Evolutionary conservation across 2,797 vertebrate species (phyloP), one percentile per base, ranked within the genome.

Genomic region (Fundulus diaphanus): DNA sequence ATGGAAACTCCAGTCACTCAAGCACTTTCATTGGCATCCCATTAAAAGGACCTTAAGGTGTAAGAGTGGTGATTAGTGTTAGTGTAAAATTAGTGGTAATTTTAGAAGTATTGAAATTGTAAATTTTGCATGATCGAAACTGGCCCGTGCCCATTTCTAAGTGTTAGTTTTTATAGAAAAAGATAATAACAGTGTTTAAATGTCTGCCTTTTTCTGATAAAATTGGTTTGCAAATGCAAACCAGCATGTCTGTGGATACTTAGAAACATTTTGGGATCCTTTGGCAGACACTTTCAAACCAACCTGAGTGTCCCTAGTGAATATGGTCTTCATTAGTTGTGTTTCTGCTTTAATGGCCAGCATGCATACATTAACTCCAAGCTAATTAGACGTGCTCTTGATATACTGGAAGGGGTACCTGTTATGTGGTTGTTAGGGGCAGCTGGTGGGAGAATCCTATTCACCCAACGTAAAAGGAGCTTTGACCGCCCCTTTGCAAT

Each of bases 341-440:
- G 79, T 80, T 70, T 71, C 68, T 70, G 87, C 82, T 77, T 83
- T 74, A 89, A 87, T 92, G 87, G 84, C 80, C 73, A 78, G 84
- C 74, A 72, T 88, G 93, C 92, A 94, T 93, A 87, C 82, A 91
- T 94, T 85, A 90, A 83, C 84, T 82, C 68, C 81, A 89, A 88
- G 86, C 88, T 90, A 94, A 93, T 90, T 77, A 87, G 74, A 5
- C 70, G 73, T 44, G 73, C 67, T 68, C 81, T 72, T 74, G 68
- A 79, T 92, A 90, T 70, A 88, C 40, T 56, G 73, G 27, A 61
- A 82, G 74, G 49, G 71, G 72, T 87, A 78, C 74, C 84, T 44
- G 72, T 69, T 78, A 76, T 79, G 73, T 56, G 81, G 93, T 94
- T 89, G 89, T 88, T 90, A 87, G 15, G 90, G 91, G 91, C 87